A percentile compares a stretch with the other conserved stretches of the same genome.
phyloP scores from a whole-genome alignment of 2,888 invertebrate genomes.

The Noctua comes region DNA sequence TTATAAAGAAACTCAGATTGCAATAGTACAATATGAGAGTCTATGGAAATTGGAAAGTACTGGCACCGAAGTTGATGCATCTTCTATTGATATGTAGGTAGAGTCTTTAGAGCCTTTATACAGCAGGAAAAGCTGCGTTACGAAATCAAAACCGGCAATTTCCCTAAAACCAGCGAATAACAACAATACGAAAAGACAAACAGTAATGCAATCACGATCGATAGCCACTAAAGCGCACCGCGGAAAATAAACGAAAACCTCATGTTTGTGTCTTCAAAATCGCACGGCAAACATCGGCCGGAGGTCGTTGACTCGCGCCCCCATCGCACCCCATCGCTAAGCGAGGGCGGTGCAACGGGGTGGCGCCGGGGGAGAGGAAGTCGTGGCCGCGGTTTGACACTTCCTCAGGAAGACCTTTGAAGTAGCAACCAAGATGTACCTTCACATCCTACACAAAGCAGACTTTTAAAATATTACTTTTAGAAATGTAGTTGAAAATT shows the following conservation, averaged over 20 bases:
- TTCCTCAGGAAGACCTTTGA: constrained; percentile 90
- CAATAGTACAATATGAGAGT: not conserved
- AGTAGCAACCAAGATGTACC: constrained; percentile 79
- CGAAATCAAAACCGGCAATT: constrained; percentile 14
- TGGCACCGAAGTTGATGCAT: not conserved
- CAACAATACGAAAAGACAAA: constrained; percentile 65
- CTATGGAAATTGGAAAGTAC: not conserved
- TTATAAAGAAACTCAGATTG: not conserved
- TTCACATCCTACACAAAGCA: constrained; percentile 57
- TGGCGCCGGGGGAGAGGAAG: constrained; percentile 78
- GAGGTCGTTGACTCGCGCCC: constrained; percentile 83
- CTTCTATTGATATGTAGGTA: not conserved
- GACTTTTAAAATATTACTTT: constrained; percentile 48
- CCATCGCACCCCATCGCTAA: constrained; percentile 75
- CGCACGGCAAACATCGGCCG: constrained; percentile 85
- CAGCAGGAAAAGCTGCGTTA: constrained; percentile 17
- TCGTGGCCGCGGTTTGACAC: constrained; percentile 88
- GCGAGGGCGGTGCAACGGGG: constrained; percentile 71
- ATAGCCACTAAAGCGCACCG: constrained; percentile 78
- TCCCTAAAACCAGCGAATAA: constrained; percentile 22
- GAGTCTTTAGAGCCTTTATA: not conserved
- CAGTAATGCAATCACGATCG: constrained; percentile 75
- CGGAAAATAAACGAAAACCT: constrained; percentile 82
- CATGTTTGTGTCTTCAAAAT: constrained; percentile 87
- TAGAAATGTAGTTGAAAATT: constrained; percentile 37